These are phyloP conservation scores for Drusus annulatus DNA, from an alignment of 1,140 invertebrate genomes.

Conservation along the genomic window DNA sequence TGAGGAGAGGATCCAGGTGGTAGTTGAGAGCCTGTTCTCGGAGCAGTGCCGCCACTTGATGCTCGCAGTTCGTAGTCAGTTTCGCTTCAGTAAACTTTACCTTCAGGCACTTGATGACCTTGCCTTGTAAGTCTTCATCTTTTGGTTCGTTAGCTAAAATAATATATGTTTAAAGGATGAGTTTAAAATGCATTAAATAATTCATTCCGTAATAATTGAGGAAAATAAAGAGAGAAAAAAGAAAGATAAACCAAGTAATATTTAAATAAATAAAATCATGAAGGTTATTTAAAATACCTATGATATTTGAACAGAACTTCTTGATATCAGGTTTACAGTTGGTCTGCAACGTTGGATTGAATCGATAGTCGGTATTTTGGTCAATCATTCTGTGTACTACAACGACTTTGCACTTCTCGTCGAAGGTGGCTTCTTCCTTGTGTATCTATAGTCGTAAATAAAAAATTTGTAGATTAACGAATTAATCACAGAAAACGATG, in stretches of 20 bases:
- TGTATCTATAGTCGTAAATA: constrained; percentile 75
- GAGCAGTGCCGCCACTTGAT: constrained; percentile 85
- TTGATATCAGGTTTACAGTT: constrained; percentile 83
- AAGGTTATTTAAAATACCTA: constrained; percentile 67
- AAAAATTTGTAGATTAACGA: not conserved
- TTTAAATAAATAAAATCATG: too few species aligned
- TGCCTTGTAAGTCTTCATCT: constrained; percentile 76
- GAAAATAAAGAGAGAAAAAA: too few species aligned
- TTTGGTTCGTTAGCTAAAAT: constrained; percentile 68
- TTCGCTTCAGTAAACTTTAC: constrained; percentile 83
- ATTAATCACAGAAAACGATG: too few species aligned
- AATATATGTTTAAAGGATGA: constrained; percentile 24
- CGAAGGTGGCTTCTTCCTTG: constrained; percentile 87
- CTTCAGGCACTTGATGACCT: constrained; percentile 82
- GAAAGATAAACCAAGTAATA: too few species aligned
- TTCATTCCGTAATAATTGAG: too few species aligned
- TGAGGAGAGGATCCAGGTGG: constrained; percentile 86
- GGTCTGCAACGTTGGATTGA: constrained; percentile 90
- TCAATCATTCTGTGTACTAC: constrained; percentile 92
- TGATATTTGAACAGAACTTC: constrained; percentile 80
- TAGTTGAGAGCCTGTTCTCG: constrained; percentile 91
- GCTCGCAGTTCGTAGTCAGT: constrained; percentile 82
- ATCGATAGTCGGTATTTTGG: constrained; percentile 92
- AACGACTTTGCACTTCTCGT: constrained; percentile 88
- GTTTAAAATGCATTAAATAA: too few species aligned